These are phyloP conservation scores for Pseudocheirus occidentalis DNA, from an alignment of 2,797 vertebrate genomes.

Conservation along the genomic window DNA sequence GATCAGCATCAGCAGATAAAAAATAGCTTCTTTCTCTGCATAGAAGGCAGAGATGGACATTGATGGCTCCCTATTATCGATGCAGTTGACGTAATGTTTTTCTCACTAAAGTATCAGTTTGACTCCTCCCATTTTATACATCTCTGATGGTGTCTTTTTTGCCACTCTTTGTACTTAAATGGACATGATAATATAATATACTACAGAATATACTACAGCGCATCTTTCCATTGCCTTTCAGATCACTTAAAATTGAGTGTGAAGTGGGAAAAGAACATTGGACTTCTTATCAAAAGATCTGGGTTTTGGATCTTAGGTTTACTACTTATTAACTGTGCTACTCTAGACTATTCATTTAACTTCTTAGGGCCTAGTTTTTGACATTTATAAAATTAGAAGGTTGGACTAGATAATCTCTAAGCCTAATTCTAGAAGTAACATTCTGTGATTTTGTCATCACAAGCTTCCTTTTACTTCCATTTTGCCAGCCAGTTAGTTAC, in stretches of 20 bases:
- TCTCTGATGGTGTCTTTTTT: neutral
- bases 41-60: neutral
- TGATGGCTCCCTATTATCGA: neutral
- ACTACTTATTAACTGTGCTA: neutral
- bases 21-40: neutral
- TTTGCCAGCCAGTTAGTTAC: neutral
- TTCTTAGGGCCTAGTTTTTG: neutral
- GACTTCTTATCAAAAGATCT: neutral
- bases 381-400: neutral
- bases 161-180: neutral
- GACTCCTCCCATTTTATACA: neutral
- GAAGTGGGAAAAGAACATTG: neutral
- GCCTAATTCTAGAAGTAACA: neutral
- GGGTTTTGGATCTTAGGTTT: neutral
- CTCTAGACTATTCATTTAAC: neutral
- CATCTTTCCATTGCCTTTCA: neutral
- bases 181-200: neutral
- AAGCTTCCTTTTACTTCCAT: neutral
- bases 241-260: neutral
- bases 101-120: neutral
- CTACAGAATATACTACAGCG: neutral
- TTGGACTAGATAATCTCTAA: neutral
- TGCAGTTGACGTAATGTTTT: neutral
- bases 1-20: neutral
- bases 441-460: neutral